Conservation (phyloP, 2,797 vertebrate species). For the Octomys mimax region DNA sequence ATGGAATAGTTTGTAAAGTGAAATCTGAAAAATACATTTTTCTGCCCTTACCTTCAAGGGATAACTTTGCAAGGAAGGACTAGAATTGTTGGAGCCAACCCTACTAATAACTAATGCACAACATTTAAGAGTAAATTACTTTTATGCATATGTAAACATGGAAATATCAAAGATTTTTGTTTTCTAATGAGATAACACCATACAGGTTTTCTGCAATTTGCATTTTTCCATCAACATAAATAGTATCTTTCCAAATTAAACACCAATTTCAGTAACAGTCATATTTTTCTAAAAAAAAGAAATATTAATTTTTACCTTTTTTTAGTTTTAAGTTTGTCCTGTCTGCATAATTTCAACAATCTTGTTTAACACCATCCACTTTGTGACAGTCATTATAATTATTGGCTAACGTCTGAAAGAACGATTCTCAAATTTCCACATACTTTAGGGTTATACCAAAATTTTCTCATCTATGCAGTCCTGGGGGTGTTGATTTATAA, state of each 20-base stretch:
- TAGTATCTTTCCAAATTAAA: background rate
- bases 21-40: constrained; percentile 36
- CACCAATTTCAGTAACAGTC: constrained; percentile 1
- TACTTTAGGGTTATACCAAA: background rate
- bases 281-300: background rate
- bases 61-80: background rate
- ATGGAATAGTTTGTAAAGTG: background rate
- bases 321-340: background rate
- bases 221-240: background rate
- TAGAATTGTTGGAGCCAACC: background rate
- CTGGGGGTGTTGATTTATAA: background rate
- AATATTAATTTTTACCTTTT: background rate
- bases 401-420: background rate
- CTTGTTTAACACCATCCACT: background rate
- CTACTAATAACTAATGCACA: background rate
- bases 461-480: background rate
- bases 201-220: background rate
- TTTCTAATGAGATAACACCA: background rate
- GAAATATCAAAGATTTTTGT: background rate
- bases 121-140: background rate
- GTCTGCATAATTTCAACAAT: background rate
- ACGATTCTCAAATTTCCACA: constrained; percentile 41
- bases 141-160: constrained; percentile 17
- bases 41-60: background rate
- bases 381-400: background rate